Conservation (phyloP, 2,113 vertebrate species). For the Atherinomorus stipes region DNA sequence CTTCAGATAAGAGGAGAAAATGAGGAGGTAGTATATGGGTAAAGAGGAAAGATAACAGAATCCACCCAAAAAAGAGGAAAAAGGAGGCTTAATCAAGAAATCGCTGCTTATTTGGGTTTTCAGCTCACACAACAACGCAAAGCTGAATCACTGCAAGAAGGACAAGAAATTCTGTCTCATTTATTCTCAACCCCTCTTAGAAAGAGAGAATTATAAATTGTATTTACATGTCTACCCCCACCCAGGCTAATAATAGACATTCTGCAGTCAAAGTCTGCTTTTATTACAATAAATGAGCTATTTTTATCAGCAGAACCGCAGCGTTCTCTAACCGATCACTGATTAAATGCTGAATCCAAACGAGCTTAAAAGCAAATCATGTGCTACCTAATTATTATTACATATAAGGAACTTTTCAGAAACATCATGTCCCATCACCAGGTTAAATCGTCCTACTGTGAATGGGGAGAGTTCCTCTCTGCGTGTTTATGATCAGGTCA, state of each 20-base stretch:
- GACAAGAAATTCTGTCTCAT: conserved; percentile 21
- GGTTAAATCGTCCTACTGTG: background rate
- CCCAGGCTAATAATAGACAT: conserved; percentile 29
- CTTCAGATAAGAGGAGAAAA: background rate
- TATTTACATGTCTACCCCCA: conserved; percentile 7
- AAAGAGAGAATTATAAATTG: conserved; percentile 5
- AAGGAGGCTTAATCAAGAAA: background rate
- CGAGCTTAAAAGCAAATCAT: background rate
- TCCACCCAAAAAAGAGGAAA: background rate
- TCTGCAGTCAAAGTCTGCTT: conserved; percentile 12
- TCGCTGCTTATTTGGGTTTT: background rate
- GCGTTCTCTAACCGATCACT: background rate
- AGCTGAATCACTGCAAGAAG: conserved; percentile 47
- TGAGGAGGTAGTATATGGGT: background rate
- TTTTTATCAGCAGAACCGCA: background rate
- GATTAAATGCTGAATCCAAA: background rate
- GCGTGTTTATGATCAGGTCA: conserved; percentile 2
- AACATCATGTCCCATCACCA: background rate
- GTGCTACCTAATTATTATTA: background rate
- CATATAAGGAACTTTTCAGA: background rate
- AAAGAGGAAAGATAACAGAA: background rate
- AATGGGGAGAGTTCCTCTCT: background rate
- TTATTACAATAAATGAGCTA: background rate
- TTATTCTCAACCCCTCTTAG: conserved; percentile 30
- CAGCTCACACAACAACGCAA: conserved; percentile 6